Percentiles rank a stretch among this genome's conserved stretches.
phyloP scores from a whole-genome alignment of 2,113 vertebrate genomes.

The Antigone vipio region DNA sequence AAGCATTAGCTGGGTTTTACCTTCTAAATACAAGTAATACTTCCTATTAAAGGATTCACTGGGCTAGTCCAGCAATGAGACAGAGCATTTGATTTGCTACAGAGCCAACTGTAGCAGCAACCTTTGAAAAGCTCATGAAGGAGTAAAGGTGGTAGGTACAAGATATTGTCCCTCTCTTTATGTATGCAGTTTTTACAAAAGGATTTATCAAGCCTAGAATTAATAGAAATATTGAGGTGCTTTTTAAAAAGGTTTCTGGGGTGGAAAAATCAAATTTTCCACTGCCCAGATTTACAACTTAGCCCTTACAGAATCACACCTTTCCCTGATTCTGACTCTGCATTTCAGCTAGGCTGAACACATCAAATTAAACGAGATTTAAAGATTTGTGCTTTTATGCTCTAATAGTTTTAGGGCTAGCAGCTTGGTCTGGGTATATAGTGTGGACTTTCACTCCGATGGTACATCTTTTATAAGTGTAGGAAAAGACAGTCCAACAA shows the following conservation, averaged over 20 bases:
- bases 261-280: not conserved
- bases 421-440: not conserved
- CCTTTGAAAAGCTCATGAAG: not conserved
- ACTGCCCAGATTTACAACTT: not conserved
- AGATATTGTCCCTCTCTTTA: not conserved
- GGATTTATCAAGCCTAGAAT: not conserved
- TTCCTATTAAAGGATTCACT: conserved; percentile 18
- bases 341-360: not conserved
- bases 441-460: not conserved
- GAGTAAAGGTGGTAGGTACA: not conserved
- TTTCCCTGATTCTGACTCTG: not conserved
- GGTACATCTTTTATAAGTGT: not conserved
- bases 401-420: not conserved
- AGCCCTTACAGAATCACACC: not conserved
- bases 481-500: not conserved
- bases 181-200: not conserved
- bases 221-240: not conserved
- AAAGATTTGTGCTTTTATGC: not conserved
- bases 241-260: not conserved
- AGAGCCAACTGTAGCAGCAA: not conserved
- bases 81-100: not conserved
- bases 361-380: not conserved
- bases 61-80: not conserved
- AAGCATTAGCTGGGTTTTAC: conserved; percentile 6
- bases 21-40: not conserved